These are phyloP conservation scores for Pseudomyrmex concolor DNA, from an alignment of 1,140 invertebrate species.

Conservation along the genomic window DNA sequence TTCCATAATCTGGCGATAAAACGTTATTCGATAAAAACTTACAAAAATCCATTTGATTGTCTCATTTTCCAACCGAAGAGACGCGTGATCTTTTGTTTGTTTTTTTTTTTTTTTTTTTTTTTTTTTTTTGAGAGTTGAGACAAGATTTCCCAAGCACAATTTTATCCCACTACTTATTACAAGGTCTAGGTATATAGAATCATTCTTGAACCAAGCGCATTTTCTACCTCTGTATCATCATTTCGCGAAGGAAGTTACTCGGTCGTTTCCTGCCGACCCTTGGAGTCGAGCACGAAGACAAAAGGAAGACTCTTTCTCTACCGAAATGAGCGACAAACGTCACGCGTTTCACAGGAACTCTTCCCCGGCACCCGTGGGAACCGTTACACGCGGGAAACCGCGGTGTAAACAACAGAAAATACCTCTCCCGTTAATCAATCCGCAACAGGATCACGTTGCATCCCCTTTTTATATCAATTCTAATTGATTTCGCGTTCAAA, in stretches of 20 bases:
- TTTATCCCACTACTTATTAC: background rate
- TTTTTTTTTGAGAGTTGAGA: no score
- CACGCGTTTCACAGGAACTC: conserved; percentile 47
- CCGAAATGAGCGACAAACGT: conserved; percentile 38
- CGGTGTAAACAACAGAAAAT: conserved; percentile 38
- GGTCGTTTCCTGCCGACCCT: conserved; percentile 43
- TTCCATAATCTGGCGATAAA: background rate
- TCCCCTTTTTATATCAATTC: conserved; percentile 63
- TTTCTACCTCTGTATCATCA: conserved; percentile 31
- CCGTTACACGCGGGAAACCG: conserved; percentile 42
- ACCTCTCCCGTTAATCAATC: conserved; percentile 43
- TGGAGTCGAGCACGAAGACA: conserved; percentile 35
- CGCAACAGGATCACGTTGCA: conserved; percentile 22
- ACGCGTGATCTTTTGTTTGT: background rate
- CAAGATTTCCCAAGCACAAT: conserved; percentile 14
- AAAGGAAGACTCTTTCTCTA: conserved; percentile 9
- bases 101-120: no score
- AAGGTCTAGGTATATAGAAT: background rate
- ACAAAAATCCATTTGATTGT: no score
- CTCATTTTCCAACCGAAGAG: conserved; percentile 2
- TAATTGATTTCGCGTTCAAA: conserved; percentile 65
- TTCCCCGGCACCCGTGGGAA: conserved; percentile 35
- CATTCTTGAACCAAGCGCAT: conserved; percentile 9
- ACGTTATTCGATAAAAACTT: no score
- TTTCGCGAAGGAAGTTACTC: conserved; percentile 42